Evolutionary conservation across 1,140 invertebrate species (phyloP).

Genomic region (Agrypnia vestita): DNA sequence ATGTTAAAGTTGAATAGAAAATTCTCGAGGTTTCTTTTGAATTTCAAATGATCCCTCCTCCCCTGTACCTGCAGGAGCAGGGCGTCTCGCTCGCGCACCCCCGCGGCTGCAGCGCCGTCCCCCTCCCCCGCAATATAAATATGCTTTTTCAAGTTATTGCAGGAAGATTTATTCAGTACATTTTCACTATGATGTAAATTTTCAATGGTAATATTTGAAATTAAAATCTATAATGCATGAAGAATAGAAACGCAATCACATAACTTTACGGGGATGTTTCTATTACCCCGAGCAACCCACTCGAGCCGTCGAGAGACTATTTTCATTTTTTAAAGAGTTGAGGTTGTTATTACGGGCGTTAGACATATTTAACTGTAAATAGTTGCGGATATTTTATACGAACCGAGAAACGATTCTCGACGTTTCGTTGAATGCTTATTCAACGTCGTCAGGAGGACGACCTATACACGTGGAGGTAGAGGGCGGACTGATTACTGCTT

Average conservation of each 20-base stretch:
- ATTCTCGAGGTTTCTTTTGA: slow-evolving; percentile 60
- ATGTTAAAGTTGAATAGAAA: slow-evolving; percentile 61
- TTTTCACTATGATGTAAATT: slow-evolving; percentile 59
- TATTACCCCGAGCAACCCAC: no score
- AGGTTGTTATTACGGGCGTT: no score
- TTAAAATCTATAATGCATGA: slow-evolving; percentile 60
- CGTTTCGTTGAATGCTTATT: no score
- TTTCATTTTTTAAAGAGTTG: no score
- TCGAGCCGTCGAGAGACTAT: no score
- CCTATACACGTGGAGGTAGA: no score
- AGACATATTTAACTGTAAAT: no score
- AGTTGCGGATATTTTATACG: no score
- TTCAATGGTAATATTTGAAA: slow-evolving; percentile 54
- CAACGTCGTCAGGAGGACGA: no score
- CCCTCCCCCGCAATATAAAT: slow-evolving; percentile 57
- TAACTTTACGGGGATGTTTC: no score
- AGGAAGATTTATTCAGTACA: slow-evolving; percentile 60
- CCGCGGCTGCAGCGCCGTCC: slow-evolving; percentile 10
- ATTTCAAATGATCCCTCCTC: slow-evolving; percentile 60
- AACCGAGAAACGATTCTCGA: no score
- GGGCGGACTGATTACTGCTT: no score
- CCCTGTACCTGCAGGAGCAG: slow-evolving; percentile 15
- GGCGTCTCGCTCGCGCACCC: slow-evolving; percentile 26
- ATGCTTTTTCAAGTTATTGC: slow-evolving; percentile 58
- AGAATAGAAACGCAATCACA: slow-evolving; percentile 53